Percentiles rank a stretch among this genome's conserved stretches.
These are phyloP conservation scores for Stegodyphus dumicola DNA, from an alignment of 1,140 invertebrate genomes.

Conservation along the genomic window DNA sequence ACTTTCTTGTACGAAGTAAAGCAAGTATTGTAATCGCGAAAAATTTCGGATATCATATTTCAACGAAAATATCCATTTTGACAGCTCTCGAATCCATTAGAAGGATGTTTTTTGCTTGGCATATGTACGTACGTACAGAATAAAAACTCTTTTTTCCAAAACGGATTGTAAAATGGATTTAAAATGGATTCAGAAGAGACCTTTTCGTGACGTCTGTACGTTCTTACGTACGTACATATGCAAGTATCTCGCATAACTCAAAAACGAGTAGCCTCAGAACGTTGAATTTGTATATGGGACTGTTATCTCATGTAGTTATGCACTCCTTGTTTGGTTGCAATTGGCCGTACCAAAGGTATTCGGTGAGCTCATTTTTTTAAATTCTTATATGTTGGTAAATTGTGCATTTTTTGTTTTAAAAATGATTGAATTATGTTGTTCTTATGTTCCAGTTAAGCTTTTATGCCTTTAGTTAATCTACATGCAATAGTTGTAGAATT, in stretches of 20 bases:
- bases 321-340: no score
- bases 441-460: no score
- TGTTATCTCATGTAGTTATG: no score
- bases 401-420: no score
- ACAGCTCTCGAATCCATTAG: neutral
- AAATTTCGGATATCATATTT: neutral
- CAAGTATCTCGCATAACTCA: neutral
- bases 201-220: neutral
- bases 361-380: no score
- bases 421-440: no score
- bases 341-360: no score
- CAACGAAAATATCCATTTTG: neutral
- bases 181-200: neutral
- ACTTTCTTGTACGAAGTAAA: neutral
- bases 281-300: neutral
- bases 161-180: neutral
- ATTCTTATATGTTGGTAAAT: no score
- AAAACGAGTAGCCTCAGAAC: neutral
- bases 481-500: no score
- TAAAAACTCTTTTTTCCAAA: neutral
- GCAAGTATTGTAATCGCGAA: neutral
- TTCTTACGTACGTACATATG: neutral
- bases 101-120: neutral
- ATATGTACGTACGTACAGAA: neutral
- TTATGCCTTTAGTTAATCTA: no score